Percentiles rank a stretch among this genome's conserved stretches.
Conservation (phyloP, 1,140 invertebrate species). For the Pentalonia nigronervosa region DNA sequence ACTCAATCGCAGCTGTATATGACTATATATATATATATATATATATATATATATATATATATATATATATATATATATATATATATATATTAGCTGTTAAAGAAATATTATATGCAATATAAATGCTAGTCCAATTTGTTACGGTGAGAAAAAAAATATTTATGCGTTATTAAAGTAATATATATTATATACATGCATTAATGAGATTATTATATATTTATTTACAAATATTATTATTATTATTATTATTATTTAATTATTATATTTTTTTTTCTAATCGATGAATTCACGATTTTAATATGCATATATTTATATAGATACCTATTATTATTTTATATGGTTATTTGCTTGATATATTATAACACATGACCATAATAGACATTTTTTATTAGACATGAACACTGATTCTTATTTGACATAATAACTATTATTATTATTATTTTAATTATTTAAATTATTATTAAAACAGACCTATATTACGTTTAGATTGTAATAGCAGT, state of each 20-base stretch:
- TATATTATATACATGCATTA: slow-evolving; percentile 22
- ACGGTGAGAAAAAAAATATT: slow-evolving; percentile 52
- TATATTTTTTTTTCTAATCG: background rate
- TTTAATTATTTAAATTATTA: background rate
- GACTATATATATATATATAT: background rate
- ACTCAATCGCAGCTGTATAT: slow-evolving; percentile 38
- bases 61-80: background rate
- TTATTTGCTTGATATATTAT: background rate
- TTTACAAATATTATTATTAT: slow-evolving; percentile 15
- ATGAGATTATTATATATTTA: slow-evolving; percentile 42
- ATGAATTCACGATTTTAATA: background rate
- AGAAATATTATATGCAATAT: slow-evolving; percentile 55
- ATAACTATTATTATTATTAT: slow-evolving; percentile 28
- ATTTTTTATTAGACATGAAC: background rate
- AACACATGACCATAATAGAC: background rate
- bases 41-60: background rate
- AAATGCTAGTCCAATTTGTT: slow-evolving; percentile 58
- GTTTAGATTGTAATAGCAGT: background rate
- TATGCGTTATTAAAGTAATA: slow-evolving; percentile 48
- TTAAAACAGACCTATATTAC: background rate
- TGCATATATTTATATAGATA: background rate
- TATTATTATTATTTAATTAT: slow-evolving; percentile 11
- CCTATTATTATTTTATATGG: slow-evolving; percentile 21
- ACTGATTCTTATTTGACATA: background rate
- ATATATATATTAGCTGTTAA: slow-evolving; percentile 30